phyloP scores from a whole-genome alignment of 1,140 invertebrate species.

The Drosophila elegans region DNA sequence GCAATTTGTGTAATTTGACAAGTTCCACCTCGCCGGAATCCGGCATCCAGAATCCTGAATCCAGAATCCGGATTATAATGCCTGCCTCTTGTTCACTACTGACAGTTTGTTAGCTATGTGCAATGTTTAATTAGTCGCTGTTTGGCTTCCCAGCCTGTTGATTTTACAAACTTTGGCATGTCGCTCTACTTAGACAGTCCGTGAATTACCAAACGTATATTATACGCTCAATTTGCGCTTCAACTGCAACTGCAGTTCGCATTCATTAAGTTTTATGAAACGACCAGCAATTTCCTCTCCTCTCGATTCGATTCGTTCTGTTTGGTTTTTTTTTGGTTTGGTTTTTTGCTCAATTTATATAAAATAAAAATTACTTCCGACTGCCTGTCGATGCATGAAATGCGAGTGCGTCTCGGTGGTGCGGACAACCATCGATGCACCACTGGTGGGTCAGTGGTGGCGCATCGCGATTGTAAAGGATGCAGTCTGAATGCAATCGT shows the following conservation, averaged over 20 bases:
- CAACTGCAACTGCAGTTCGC: constrained; percentile 52
- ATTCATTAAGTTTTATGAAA: constrained; percentile 81
- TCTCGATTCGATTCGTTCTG: constrained; percentile 25
- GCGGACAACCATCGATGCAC: constrained; percentile 8
- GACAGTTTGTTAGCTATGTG: constrained; percentile 32
- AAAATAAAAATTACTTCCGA: constrained; percentile 81
- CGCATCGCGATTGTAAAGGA: neutral
- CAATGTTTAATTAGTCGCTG: constrained; percentile 73
- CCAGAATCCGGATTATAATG: constrained; percentile 27
- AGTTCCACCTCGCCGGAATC: constrained; percentile 47
- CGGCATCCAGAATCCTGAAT: constrained; percentile 22
- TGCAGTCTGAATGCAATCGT: neutral
- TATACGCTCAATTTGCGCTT: constrained; percentile 59
- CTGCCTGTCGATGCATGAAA: constrained; percentile 74
- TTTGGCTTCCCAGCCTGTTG: constrained; percentile 54
- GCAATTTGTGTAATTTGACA: constrained; percentile 79
- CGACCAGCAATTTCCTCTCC: constrained; percentile 70
- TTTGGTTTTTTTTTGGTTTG: constrained; percentile 30
- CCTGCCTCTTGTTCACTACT: constrained; percentile 10
- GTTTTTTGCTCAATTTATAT: constrained; percentile 75
- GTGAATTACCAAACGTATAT: constrained; percentile 23
- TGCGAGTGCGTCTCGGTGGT: constrained; percentile 44
- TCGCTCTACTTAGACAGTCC: constrained; percentile 28
- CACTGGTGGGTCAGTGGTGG: constrained; percentile 26
- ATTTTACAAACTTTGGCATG: constrained; percentile 50